phyloP scores from a whole-genome alignment of 2,797 vertebrate species.

The Acanthiza pusilla region DNA sequence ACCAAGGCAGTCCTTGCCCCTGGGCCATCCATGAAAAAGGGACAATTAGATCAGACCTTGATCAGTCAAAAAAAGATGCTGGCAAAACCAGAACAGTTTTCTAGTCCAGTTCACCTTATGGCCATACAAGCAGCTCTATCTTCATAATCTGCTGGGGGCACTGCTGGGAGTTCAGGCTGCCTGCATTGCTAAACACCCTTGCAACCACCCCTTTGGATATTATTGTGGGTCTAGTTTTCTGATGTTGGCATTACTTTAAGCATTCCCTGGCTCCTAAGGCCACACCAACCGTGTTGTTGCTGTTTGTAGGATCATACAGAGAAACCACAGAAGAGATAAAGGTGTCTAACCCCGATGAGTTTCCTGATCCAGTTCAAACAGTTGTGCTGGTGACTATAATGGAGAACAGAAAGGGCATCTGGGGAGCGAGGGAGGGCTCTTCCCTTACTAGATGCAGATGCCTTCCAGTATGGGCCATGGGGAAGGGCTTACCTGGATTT shows the following conservation, averaged over 20 bases:
- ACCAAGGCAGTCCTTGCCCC: not conserved
- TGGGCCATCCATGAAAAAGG: not conserved
- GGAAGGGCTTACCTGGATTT: conserved; percentile 72
- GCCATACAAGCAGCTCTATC: not conserved
- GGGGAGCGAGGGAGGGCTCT: not conserved
- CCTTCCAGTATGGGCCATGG: not conserved
- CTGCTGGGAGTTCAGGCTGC: not conserved
- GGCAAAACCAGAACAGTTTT: not conserved
- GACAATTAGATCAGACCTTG: not conserved
- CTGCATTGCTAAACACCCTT: not conserved
- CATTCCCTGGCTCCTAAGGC: not conserved
- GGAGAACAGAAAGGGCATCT: not conserved
- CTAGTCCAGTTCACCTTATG: not conserved
- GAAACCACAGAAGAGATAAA: not conserved
- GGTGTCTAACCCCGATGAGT: not conserved
- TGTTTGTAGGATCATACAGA: not conserved
- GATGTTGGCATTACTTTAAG: not conserved
- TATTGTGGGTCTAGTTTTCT: not conserved
- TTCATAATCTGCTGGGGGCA: not conserved
- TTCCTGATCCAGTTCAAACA: not conserved
- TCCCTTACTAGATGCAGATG: not conserved
- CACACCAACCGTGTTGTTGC: not conserved
- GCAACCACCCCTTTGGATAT: not conserved
- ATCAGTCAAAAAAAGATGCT: not conserved
- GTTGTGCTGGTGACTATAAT: not conserved